Evolutionary conservation across 2,113 vertebrate genomes (phyloP), one percentile per base, ranked within the genome.

Genomic region (Eidolon helvum): DNA sequence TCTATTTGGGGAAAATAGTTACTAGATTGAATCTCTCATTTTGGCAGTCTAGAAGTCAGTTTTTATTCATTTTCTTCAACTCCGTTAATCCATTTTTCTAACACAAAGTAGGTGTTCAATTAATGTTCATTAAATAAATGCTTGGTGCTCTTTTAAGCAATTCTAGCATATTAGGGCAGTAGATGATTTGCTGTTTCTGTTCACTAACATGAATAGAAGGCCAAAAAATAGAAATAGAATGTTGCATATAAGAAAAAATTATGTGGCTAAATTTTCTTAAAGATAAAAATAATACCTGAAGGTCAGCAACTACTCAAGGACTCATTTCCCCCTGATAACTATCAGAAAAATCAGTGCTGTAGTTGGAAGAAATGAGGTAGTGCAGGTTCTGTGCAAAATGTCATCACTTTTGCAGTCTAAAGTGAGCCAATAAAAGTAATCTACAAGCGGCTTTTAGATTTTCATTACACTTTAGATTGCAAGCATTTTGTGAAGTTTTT

Each of bases 381-480:
- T 87, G 2, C 57, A 21, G 21, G 5, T 95, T 96, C 78, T 95
- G 92, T 95, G 74, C 92, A 30, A 98, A 98, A 97, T 90, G 38
- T 57, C 78, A 92, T 45, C n/a, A 87, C 5, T 65, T 84, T 7
- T 95, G 48, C 90, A 71, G 22, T 77, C 53, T 95, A 96, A 97
- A 97, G 66, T 0, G 38, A 95, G 40, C 45, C 74, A 97, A 96
- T 98, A 97, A 97, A 96, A 94, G 45, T 94, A 90, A 96, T 97
- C 69, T 96, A 35, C 19, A 63, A 94, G 30, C 26, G 18, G 63
- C 82, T 96, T 96, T 98, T 98, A 97, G 14, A 91, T 94, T 98
- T 97, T 97, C 14, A 98, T 97, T 97, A 94, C 69, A 94, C 50
- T 97, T n/a, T 71, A 97, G 69, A 89, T 33, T 95, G 65, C 87